These are phyloP conservation scores for Nineta flava DNA, from an alignment of 2,888 invertebrate species.

Conservation along the genomic window DNA sequence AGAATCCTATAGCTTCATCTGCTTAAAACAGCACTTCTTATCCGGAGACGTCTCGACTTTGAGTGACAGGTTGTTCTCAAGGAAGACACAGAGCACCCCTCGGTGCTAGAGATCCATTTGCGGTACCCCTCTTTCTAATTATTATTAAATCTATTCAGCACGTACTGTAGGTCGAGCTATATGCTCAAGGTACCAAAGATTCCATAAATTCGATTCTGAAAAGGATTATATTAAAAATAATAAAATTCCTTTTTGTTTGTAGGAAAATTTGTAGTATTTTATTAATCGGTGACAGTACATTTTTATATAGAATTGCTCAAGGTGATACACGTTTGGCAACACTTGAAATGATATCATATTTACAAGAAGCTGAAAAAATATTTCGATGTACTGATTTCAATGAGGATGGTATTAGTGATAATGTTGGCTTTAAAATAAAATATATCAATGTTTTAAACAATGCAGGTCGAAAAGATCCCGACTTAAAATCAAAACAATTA, in stretches of 20 bases:
- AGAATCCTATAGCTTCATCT: no score
- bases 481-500: constrained; percentile 25
- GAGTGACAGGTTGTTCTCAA: no score
- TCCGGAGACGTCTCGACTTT: no score
- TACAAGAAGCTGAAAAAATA: constrained; percentile 35
- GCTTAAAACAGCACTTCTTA: no score
- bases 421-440: constrained; percentile 36
- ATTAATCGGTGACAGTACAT: constrained; percentile 33
- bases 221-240: background rate
- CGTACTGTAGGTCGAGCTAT: no score
- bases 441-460: constrained; percentile 28
- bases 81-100: no score
- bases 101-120: no score
- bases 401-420: constrained; percentile 35
- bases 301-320: constrained; percentile 30
- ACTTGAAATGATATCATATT: constrained; percentile 30
- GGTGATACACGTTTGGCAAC: constrained; percentile 30
- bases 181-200: no score
- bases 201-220: no score
- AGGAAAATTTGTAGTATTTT: constrained; percentile 29
- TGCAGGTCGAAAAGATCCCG: constrained; percentile 28
- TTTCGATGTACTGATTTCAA: constrained; percentile 38
- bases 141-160: no score
- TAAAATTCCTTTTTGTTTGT: constrained; percentile 10
- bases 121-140: no score